Evolutionary conservation across 2,113 vertebrate genomes (phyloP), one percentile per base, ranked within the genome.

Genomic region (Ictalurus punctatus): DNA sequence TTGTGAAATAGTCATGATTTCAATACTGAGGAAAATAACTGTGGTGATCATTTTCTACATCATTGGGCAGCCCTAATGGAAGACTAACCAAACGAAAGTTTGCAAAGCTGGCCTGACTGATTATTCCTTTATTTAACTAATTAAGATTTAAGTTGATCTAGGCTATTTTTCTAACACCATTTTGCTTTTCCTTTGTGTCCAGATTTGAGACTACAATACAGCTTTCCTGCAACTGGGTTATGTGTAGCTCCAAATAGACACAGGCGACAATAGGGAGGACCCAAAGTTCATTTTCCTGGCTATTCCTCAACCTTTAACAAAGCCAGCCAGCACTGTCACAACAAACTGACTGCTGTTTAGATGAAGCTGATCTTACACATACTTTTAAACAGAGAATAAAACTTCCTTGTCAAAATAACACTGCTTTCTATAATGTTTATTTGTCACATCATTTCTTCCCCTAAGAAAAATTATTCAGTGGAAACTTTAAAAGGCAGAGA

Each of bases 241-340:
- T 56, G 90, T 80, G 90, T 85, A 84, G 88, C 91, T 88, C 65
- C 90, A 89, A 91, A 91, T 86, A 91, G 88, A 86, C 88, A 52
- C 30, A 59, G 84, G 73, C 54, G 52, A 90, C 79, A 88, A 90
- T 69, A 85, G 73, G 69, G 52, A 89, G 88, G 71, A 84, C 83
- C 86, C 84, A 83, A 34, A 86, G 90, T 84, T 86, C 69, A 84
- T 63, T 85, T 78, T 88, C 78, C 88, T 59, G 48, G 34, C 86
- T 83, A 21, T 79, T 73, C 37, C 76, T 79, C 76, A 52, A 79
- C 76, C 44, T 61, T 86, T 25, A 71, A 71, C 56, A 87, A 83
- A 69, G 59, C 88, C 59, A 79, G 82, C 69, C 54, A 61, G 30
- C 30, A 8, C 34, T 65, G 87, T 82, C 54, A 54, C 74, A 86